phyloP scores from a whole-genome alignment of 2,797 vertebrate genomes.

The Lacerta viridis region DNA sequence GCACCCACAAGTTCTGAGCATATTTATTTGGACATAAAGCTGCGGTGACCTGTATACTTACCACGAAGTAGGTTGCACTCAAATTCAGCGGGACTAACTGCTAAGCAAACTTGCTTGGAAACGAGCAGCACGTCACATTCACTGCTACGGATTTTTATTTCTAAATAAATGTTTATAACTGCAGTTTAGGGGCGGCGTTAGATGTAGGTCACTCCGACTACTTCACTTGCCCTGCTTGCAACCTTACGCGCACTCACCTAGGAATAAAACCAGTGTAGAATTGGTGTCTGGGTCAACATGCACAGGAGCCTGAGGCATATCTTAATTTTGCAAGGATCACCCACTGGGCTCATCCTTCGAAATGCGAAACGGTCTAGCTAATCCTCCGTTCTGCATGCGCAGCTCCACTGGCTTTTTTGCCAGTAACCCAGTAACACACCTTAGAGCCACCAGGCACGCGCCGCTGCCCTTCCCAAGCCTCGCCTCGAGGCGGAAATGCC shows the following conservation, averaged over 20 bases:
- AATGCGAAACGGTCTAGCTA: too few relatives aligned
- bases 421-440: too few relatives aligned
- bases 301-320: not conserved
- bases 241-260: not conserved
- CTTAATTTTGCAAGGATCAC: too few relatives aligned
- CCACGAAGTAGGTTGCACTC: not conserved
- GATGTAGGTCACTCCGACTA: too few relatives aligned
- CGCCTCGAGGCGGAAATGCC: too few relatives aligned
- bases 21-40: not conserved
- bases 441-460: not conserved
- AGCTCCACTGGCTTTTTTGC: too few relatives aligned
- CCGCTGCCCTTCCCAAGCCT: not conserved
- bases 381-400: too few relatives aligned
- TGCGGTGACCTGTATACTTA: not conserved
- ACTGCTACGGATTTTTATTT: not conserved
- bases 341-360: too few relatives aligned
- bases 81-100: not conserved
- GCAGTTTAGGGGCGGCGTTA: not conserved
- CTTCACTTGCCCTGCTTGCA: not conserved
- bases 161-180: not conserved
- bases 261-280: not conserved
- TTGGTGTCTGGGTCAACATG: not conserved
- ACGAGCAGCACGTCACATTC: not conserved
- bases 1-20: not conserved
- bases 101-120: not conserved